A percentile compares a stretch with the other conserved stretches of the same genome.
These are phyloP conservation scores for Gryllus bimaculatus DNA, from an alignment of 1,140 invertebrate genomes.

Conservation along the genomic window DNA sequence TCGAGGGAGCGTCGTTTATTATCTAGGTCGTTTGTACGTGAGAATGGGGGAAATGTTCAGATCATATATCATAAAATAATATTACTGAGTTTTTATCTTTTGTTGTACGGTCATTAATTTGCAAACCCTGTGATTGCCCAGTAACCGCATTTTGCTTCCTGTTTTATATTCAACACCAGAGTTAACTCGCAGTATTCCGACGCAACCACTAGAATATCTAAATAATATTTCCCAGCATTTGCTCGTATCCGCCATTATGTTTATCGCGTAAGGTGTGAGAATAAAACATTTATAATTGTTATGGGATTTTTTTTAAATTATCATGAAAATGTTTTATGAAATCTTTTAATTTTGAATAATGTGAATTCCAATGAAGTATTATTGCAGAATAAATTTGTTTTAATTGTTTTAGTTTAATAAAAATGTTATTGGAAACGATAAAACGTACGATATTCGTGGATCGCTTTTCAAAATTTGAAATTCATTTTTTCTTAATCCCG, in stretches of 20 bases:
- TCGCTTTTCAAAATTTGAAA: too few species aligned
- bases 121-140: background rate
- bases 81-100: slow-evolving; percentile 1
- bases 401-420: too few species aligned
- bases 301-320: too few species aligned
- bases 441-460: too few species aligned
- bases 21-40: background rate
- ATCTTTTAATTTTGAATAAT: too few species aligned
- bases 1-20: background rate
- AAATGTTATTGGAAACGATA: too few species aligned
- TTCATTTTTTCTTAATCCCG: too few species aligned
- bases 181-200: background rate
- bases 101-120: background rate
- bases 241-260: background rate
- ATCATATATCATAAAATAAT: background rate
- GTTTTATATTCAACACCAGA: slow-evolving; percentile 1
- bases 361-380: too few species aligned
- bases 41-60: background rate
- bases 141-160: background rate
- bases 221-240: background rate
- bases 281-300: too few species aligned
- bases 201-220: background rate
- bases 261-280: too few species aligned
- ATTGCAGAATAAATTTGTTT: too few species aligned
- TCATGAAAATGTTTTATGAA: too few species aligned